A percentile compares a stretch with the other conserved stretches of the same genome.
Conservation (phyloP, 2,888 invertebrate species). For the Siphlonurus alternatus region DNA sequence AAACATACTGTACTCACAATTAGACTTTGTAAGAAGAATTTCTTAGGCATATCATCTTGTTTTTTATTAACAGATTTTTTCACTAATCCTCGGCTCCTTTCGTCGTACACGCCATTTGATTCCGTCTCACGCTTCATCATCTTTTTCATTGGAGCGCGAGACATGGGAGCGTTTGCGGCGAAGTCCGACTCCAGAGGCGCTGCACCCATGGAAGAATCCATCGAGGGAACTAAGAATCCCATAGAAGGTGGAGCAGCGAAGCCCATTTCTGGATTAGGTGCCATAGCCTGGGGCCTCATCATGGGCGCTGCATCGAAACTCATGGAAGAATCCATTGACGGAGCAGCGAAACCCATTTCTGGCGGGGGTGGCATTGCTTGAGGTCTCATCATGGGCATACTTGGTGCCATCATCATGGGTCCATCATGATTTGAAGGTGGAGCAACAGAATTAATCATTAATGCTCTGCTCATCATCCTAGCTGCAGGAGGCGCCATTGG, state of each 20-base stretch:
- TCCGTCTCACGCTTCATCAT: not conserved
- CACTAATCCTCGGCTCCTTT: too few species aligned
- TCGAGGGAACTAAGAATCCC: too few species aligned
- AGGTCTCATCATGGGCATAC: not conserved
- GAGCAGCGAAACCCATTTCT: too few species aligned
- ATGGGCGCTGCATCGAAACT: too few species aligned
- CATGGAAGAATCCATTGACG: too few species aligned
- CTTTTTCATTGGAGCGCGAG: not conserved
- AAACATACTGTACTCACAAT: too few species aligned
- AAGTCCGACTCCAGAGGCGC: too few species aligned
- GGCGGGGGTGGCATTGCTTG: not conserved
- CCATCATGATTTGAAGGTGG: not conserved
- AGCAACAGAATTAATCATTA: not conserved
- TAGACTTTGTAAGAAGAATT: not conserved
- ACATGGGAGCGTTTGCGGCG: not conserved
- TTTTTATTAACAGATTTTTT: not conserved
- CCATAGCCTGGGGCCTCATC: too few species aligned
- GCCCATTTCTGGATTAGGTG: too few species aligned
- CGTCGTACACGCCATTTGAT: too few species aligned
- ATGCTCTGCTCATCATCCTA: not conserved
- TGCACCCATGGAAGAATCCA: too few species aligned
- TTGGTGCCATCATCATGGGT: not conserved
- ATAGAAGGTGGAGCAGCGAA: too few species aligned
- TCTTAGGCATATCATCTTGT: not conserved
- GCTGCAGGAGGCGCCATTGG: not conserved